Evolutionary conservation across 2,113 vertebrate species (phyloP), one percentile per base, ranked within the genome.

Genomic region (Canis aureus): DNA sequence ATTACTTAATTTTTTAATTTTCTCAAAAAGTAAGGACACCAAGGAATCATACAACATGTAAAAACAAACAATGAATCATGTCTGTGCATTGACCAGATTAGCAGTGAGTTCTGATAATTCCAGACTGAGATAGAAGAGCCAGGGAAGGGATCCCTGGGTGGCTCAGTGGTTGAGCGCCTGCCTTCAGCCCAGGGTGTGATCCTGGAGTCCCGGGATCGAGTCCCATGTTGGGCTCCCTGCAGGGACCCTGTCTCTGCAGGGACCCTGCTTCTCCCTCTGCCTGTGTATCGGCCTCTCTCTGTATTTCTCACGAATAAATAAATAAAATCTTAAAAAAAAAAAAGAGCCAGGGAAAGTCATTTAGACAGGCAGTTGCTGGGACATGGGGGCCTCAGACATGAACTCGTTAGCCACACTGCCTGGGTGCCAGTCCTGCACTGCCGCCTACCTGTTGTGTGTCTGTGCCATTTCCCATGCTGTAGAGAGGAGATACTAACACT

Each of bases 301-400:
- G 43, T 43, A 43, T 43, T 7, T 43, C 43, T 43, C 43, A 43
- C 6, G 43, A 43, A 43, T 43, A 43, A 43, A 43, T 43, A 43
- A 43, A 43, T 43, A 43, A 43, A 43, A 43, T 43, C 43, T 43
- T 7, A 1, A 43, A 43, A 43, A 43, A 43, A 43, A 43, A 43
- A 43, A 62, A 49, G 29, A 83, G 22, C 62, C 74, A 64, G 25
- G 29, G 23, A 78, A 35, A 20, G 49, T 73, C 49, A 8, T 8
- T 7, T 35, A 59, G 10, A 43, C 0, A 13, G 84, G 32, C 64
- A n/a, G 0, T 29, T 82, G 35, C 49, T 19, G 15, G 2, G 13
- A 35, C n/a, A 0, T 8, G 19, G 57, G 57, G 55, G 53, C 15
- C 74, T 55, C 27, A 27, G 29, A 49, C n/a, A 0, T 9, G 3